Conservation (phyloP, 2,797 vertebrate species). For the Eupleurogrammus muticus region DNA sequence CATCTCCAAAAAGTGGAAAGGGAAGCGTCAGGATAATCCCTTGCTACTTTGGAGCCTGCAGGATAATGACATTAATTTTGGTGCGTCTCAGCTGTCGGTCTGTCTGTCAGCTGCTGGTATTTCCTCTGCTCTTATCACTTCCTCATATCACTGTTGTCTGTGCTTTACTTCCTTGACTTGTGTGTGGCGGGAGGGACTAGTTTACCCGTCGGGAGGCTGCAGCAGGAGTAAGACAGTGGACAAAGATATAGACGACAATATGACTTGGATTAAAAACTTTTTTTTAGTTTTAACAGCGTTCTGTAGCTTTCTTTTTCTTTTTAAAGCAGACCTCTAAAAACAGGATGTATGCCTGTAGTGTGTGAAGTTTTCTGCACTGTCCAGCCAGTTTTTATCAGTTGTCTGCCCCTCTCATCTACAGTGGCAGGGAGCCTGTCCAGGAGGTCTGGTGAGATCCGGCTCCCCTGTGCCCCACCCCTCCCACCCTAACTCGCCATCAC, state of each 20-base stretch:
- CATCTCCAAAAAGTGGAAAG: not conserved
- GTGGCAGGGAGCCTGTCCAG: slow-evolving; percentile 92
- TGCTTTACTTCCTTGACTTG: slow-evolving; percentile 2
- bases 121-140: slow-evolving; percentile 33
- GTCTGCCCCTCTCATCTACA: slow-evolving; percentile 93
- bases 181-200: slow-evolving; percentile 10
- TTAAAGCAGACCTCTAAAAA: slow-evolving; percentile 18
- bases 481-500: slow-evolving; percentile 14
- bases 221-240: not conserved
- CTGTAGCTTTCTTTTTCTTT: not conserved
- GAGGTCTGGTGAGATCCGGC: slow-evolving; percentile 96
- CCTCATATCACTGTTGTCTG: slow-evolving; percentile 13
- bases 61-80: not conserved
- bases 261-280: not conserved
- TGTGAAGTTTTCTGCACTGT: slow-evolving; percentile 52
- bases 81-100: not conserved
- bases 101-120: slow-evolving; percentile 4
- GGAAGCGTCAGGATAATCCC: not conserved
- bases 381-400: slow-evolving; percentile 85
- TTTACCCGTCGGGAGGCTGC: slow-evolving; percentile 2
- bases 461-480: slow-evolving; percentile 62
- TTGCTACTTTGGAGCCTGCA: not conserved
- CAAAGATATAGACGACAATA: not conserved
- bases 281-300: not conserved
- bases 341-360: slow-evolving; percentile 42